Evolutionary conservation across 2,888 invertebrate genomes (phyloP), one percentile per base, ranked within the genome.

Genomic region (Microchrysa polita): DNA sequence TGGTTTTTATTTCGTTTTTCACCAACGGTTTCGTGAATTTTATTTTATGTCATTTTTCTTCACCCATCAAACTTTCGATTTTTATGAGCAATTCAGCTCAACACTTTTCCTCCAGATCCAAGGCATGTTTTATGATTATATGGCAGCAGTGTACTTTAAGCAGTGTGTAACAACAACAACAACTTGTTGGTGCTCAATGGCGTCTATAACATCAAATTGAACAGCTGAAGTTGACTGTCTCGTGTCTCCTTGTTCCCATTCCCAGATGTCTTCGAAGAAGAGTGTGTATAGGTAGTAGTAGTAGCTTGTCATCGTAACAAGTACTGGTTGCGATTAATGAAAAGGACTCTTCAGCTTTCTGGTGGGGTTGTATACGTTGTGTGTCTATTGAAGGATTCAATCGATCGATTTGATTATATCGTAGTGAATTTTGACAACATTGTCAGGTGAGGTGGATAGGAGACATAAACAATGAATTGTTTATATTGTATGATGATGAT

Each of bases 161-260:
- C 7, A 34, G 27, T 34, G 27, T 34, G 59, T 52, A 52, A n/a
- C 22, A 61, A 61, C 61, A 52, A n/a, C 22, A 61, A 61, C 61
- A 40, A 61, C 61, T 61, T 61, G 61, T 61, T 61, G 61, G 27
- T 61, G 16, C 16, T 40, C 27, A 9, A 4, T 40, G 18, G 61
- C 18, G 61, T 16, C n/a, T n/a, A 61, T 61, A 40, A 61, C 40
- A 40, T 34, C 61, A 18, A 61, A 61, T 12, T 27, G 61, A 61
- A 61, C 61, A 61, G 16, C 61, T 61, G 23, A 61, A 61, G 61
- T 23, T 34, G 23, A 40, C 10, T 59, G 59, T 59, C 59, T 59
- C 14, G n/a, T 59, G 59, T 59, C 59, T 59, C 14, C 48, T 48
- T 48, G 59, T 59, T 59, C 5, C 23, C 59, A 61, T 59, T 59